These are phyloP conservation scores for Hydrozoanthus tunicans DNA, from an alignment of 64 coral and sea anemone genomes.

Conservation along the genomic window DNA sequence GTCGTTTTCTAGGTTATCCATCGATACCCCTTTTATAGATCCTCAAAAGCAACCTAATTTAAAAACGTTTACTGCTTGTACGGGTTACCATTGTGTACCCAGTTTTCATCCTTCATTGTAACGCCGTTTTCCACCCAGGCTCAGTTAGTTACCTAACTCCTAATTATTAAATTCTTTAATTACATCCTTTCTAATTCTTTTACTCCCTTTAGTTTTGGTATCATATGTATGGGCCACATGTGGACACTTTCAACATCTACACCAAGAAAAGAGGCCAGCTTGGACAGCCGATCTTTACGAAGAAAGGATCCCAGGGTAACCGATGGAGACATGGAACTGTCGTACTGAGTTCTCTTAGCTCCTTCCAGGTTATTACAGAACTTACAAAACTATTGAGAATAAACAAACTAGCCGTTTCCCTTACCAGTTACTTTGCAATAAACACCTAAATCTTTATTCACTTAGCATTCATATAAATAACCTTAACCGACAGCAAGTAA, in stretches of 20 bases:
- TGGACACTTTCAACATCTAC: conserved; percentile 89
- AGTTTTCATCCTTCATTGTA: no score
- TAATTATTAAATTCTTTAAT: neutral
- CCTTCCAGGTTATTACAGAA: conserved; percentile 10
- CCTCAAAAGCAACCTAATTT: no score
- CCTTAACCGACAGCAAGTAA: no score
- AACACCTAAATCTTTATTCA: no score
- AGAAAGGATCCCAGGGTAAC: conserved; percentile 77
- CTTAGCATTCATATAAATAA: no score
- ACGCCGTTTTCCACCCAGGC: no score
- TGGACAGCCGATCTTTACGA: conserved; percentile 72
- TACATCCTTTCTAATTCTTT: neutral
- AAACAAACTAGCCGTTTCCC: neutral
- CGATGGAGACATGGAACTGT: conserved; percentile 68
- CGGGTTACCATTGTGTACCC: no score
- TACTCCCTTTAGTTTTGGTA: conserved; percentile 76
- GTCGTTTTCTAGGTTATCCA: no score
- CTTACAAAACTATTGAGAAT: neutral
- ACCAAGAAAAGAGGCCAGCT: conserved; percentile 69
- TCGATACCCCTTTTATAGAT: no score
- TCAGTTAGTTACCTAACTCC: no score
- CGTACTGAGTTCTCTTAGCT: conserved; percentile 2
- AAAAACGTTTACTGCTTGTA: no score
- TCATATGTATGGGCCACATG: conserved; percentile 90
- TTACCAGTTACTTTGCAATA: neutral